Percentiles rank a stretch among this genome's conserved stretches.
Conservation (phyloP, 2,113 vertebrate genomes). For the Grallaria varia region DNA sequence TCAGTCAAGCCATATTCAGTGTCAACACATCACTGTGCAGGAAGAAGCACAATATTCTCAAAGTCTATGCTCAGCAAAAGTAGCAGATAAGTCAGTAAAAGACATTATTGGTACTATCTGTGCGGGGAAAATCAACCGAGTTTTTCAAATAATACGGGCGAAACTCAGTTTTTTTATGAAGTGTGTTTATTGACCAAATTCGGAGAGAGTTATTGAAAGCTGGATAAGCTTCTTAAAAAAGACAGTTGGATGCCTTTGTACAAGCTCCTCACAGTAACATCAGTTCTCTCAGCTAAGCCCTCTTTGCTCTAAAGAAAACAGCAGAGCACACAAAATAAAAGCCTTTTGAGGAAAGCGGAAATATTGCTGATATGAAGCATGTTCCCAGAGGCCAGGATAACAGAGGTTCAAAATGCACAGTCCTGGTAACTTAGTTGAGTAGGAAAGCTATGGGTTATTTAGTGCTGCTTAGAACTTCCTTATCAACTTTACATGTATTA, state of each 20-base stretch:
- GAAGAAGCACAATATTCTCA: not conserved
- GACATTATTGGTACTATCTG: not conserved
- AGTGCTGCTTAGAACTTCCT: not conserved
- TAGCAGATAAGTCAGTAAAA: not conserved
- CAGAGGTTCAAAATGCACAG: not conserved
- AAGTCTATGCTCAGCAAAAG: not conserved
- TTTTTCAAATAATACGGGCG: not conserved
- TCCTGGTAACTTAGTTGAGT: not conserved
- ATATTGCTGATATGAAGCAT: not conserved
- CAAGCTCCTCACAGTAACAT: not conserved
- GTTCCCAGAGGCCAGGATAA: not conserved
- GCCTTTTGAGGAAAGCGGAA: not conserved
- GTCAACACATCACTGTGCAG: not conserved
- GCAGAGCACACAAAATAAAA: slow-evolving; percentile 1
- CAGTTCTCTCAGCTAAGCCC: not conserved
- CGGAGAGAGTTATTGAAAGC: not conserved
- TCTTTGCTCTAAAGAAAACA: not conserved
- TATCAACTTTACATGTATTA: not conserved
- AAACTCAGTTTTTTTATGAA: slow-evolving; percentile 6
- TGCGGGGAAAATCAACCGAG: not conserved
- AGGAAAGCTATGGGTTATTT: not conserved
- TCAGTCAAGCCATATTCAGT: not conserved
- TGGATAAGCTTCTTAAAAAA: slow-evolving; percentile 16
- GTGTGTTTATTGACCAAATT: slow-evolving; percentile 8
- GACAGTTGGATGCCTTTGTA: not conserved